These are phyloP conservation scores for Bugula neritina DNA, from an alignment of 2,888 invertebrate genomes.

Conservation along the genomic window DNA sequence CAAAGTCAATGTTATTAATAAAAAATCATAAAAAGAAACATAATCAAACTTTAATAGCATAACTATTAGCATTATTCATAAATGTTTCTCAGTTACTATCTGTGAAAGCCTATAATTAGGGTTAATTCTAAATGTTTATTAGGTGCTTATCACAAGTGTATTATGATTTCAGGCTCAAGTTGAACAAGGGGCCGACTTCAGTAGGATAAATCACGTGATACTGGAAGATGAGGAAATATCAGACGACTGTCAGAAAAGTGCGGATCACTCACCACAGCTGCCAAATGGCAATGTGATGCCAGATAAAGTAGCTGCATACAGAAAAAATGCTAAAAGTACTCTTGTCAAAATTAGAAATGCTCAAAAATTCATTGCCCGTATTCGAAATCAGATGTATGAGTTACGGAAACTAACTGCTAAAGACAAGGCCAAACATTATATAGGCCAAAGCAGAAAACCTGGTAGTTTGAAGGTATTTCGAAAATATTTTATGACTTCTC, in stretches of 20 bases:
- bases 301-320: background rate
- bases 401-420: background rate
- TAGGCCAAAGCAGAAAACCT: too few relatives aligned
- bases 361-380: background rate
- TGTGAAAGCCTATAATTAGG: too few relatives aligned
- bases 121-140: too few relatives aligned
- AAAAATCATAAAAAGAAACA: too few relatives aligned
- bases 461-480: too few relatives aligned
- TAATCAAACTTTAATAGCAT: too few relatives aligned
- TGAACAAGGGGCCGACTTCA: background rate
- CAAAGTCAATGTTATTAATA: too few relatives aligned
- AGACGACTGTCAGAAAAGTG: background rate
- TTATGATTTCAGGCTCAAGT: background rate
- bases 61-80: too few relatives aligned
- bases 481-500: too few relatives aligned
- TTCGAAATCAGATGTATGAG: conserved; percentile 11
- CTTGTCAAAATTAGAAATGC: conserved; percentile 7
- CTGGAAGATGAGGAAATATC: background rate
- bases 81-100: too few relatives aligned
- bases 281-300: background rate
- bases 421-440: too few relatives aligned
- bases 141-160: too few relatives aligned
- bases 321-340: background rate
- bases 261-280: background rate
- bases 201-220: background rate